Conservation (phyloP, 2,888 invertebrate species). For the Plutella xylostella region DNA sequence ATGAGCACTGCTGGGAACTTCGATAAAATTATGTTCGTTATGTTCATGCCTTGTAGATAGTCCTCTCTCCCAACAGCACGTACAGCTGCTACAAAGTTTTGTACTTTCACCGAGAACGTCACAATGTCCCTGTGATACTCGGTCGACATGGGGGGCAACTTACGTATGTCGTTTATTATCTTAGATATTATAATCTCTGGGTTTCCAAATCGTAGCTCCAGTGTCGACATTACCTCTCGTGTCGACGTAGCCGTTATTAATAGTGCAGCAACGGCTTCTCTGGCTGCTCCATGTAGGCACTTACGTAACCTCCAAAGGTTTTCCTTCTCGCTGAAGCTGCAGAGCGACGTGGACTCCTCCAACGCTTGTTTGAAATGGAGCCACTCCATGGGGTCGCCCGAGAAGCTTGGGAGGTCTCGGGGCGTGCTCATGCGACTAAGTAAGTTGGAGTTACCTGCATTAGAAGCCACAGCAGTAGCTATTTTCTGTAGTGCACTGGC, state of each 20-base stretch:
- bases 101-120: constrained; percentile 17
- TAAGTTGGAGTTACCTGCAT: too few relatives aligned
- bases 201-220: constrained; percentile 20
- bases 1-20: constrained; percentile 6
- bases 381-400: constrained; percentile 22
- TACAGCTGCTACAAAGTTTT: constrained; percentile 18
- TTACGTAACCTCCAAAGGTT: constrained; percentile 21
- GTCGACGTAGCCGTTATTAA: constrained; percentile 18
- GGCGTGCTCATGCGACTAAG: constrained; percentile 17
- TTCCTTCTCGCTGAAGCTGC: constrained; percentile 19
- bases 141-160: constrained; percentile 13
- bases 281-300: constrained; percentile 20
- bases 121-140: constrained; percentile 20
- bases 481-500: too few relatives aligned
- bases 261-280: constrained; percentile 18
- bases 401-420: constrained; percentile 16
- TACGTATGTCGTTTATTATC: constrained; percentile 18
- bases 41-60: background rate
- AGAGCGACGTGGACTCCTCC: constrained; percentile 19
- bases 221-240: constrained; percentile 15
- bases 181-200: constrained; percentile 18
- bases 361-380: constrained; percentile 20
- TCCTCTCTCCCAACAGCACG: constrained; percentile 6
- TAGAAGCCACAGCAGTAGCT: too few relatives aligned
- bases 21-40: background rate